Base-by-base conservation (phyloP, 2,113 vertebrate genomes). In the Romanogobio albipinnatus region DNA sequence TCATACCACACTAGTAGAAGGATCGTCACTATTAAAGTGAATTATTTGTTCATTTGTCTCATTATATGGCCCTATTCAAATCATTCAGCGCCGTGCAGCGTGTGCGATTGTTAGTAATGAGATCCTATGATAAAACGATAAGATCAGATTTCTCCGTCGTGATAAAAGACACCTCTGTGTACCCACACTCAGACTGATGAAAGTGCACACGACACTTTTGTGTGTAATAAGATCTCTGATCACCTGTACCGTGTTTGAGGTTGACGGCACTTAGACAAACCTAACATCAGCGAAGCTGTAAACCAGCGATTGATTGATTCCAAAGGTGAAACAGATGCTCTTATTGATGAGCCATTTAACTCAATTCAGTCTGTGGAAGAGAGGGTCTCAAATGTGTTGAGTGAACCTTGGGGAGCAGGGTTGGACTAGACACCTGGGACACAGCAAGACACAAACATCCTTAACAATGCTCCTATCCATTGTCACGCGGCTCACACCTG, bases 291-390 rank as follows among this genome's bases (percentile, higher is more conserved):
- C 33, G 51, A 53, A 78, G 77, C 77, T 82, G 59, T 74, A 84
- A 87, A 90, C 87, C 79, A 90, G 81, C 64, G 82, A 86, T 58
- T 89, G 88, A 93, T 93, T 92, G 91, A 93, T 93, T 91, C 89
- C 86, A 90, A 22, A 74, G 84, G 87, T 90, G 81, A 91, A 91
- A 89, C 86, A 85, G 87, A 90, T 76, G 82, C 85, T 88, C 73
- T 85, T 91, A 91, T 92, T 88, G 89, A 91, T 87, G 85, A 91
- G 87, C 77, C 83, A 87, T 91, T 92, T 91, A 92, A 86, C 77
- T 51, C 84, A 84, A 85, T n/a, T 70, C 75, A 85, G 82, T 56
- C 53, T 83, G 79, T 56, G 19, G 56, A 43, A 29, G 56, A 64
- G n/a, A 62, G 75, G 49, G 59, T 87, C 85, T 86, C 76, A 43